Base-by-base conservation (phyloP, 2,113 vertebrate genomes). In the Pelodiscus sinensis region DNA sequence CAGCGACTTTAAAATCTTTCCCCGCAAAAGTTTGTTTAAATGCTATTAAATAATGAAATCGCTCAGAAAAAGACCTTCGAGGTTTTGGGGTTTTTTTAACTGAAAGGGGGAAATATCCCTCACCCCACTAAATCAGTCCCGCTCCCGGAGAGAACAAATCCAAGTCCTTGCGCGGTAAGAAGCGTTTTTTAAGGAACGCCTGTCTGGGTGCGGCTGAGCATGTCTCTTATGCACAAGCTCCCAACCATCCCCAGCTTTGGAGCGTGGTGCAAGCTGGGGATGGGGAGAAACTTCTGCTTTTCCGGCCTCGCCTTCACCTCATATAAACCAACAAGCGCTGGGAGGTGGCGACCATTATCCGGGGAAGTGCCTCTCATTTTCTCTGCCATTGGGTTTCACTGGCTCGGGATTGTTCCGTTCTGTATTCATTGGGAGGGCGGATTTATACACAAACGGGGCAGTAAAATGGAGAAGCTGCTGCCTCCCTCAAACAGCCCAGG, bases 1-100 rank as follows among this genome's bases (percentile, higher is more conserved):
- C 85, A 92, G 93, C 57, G 90, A 94, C 90, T 31, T 94, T 79
- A 91, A 95, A 93, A 93, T 55, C 2, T 65, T 31, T 88, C 4
- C 1, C 35, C 65, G 56, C 65, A 91, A 87, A 92, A 92, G 51
- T 73, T 65, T 82, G 29, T 81, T 93, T 90, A 62, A 96, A 94
- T 83, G 90, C 92, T 50, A 86, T 27, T 73, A 79, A 12, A 2
- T 35, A 82, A 93, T 51, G 84, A 89, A 84, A 57, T 31, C 84
- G 90, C 86, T 29, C 44, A 89, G 62, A 10, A 2, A 29, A 88
- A 84, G 29, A 50, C 11, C 71, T 81, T 9, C 0, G 14, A 35
- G 0, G 29, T 83, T 44, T n/a, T n/a, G n/a, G 52, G 12, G 52
- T 52, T 38, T 55, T 1, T 2, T 15, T 24, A n/a, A 0, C 3